Evolutionary conservation across 2,797 vertebrate genomes (phyloP), one percentile per base, ranked within the genome.

Genomic region (Cephalopachus bancanus): DNA sequence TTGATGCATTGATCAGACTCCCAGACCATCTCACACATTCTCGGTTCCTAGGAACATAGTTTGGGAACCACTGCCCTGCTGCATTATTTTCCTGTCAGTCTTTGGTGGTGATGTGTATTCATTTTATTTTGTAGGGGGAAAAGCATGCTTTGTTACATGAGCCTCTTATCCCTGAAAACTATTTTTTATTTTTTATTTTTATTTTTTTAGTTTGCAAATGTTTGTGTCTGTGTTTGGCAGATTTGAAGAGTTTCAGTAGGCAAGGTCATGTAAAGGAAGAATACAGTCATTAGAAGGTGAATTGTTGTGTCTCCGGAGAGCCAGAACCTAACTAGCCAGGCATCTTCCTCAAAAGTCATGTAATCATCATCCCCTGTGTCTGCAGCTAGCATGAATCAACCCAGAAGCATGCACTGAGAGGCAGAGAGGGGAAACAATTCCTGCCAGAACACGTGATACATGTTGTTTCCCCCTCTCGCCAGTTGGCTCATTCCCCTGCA

Each of bases 231-330:
- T 28, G 10, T 69, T 17, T 55, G 69, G 28, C 69, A 79, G 71
- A 75, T 57, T 3, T 10, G 16, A 64, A 33, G 57, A 15, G 14
- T 12, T 16, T 51, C 74, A 0, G 1, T 9, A 33, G 75, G 62
- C 28, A 72, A 44, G 74, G 67, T 19, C 15, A 0, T 4, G 3
- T 7, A 53, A n/a, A 88, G 51, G 14, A 81, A 59, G 5, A 55
- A 59, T 8, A 5, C 16, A 28, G 53, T 16, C 14, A 4, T 19
- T 26, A 20, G 62, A 59, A 59, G 7, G 49, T 24, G 6, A 15
- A 1, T 12, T 9, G 7, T 16, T 0, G 0, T 22, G 30, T 20
- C n/a, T 14, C 49, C 30, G 22, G 57, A 60, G 59, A 89, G 55
- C 44, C 76, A 57, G 28, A 59, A 0, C 19, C 51, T 9, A 20